phyloP scores from a whole-genome alignment of 2,888 invertebrate genomes.

The Cactoblastis cactorum region DNA sequence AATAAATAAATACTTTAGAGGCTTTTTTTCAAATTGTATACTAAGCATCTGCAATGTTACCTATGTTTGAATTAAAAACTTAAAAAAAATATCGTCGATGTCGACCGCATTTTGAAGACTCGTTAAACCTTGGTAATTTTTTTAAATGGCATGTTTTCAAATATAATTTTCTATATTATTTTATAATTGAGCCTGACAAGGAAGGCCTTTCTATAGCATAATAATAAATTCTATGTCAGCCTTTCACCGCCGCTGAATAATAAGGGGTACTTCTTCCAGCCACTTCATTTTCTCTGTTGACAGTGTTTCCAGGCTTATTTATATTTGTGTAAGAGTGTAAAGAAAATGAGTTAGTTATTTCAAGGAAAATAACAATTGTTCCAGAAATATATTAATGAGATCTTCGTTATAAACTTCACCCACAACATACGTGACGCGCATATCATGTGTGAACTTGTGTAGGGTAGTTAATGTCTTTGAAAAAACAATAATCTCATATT shows the following conservation, averaged over 20 bases:
- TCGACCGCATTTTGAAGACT: too few species aligned
- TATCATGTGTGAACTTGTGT: too few species aligned
- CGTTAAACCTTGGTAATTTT: too few species aligned
- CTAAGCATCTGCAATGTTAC: too few species aligned
- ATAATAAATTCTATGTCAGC: conserved; percentile 42
- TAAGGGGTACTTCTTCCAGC: conserved; percentile 15
- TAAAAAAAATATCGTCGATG: too few species aligned
- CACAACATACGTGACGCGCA: too few species aligned
- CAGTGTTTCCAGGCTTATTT: not conserved
- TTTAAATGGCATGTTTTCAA: not conserved
- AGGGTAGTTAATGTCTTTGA: too few species aligned
- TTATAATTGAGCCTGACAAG: conserved; percentile 38
- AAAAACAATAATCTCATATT: too few species aligned
- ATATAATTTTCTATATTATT: conserved; percentile 26
- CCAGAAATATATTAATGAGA: not conserved
- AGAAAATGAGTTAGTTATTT: not conserved
- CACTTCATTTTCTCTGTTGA: conserved; percentile 10
- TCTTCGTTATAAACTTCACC: not conserved
- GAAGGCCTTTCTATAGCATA: conserved; percentile 34
- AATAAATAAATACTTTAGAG: too few species aligned
- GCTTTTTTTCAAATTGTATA: too few species aligned
- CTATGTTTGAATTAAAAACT: too few species aligned
- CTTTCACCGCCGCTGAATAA: conserved; percentile 34
- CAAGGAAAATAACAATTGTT: not conserved
- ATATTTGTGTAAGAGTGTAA: not conserved